Conservation (phyloP, 2,888 invertebrate species). For the Melolontha melolontha region DNA sequence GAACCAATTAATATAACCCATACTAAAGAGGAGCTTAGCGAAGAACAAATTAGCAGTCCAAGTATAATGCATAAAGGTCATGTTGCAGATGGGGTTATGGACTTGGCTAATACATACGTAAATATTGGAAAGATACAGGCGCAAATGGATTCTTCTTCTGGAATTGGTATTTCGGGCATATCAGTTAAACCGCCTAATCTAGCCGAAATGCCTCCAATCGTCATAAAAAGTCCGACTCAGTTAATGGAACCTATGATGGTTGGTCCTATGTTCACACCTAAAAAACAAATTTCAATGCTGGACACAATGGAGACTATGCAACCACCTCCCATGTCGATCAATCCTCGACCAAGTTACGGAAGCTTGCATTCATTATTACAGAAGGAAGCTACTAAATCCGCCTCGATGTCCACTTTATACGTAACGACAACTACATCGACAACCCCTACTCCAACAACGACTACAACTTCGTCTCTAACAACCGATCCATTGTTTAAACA, state of each 20-base stretch:
- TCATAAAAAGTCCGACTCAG: constrained; percentile 43
- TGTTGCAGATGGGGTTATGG: constrained; percentile 63
- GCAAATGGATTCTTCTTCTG: constrained; percentile 60
- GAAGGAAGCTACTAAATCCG: constrained; percentile 53
- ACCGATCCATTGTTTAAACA: constrained; percentile 74
- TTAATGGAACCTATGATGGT: constrained; percentile 43
- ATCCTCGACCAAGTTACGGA: constrained; percentile 45
- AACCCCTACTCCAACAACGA: constrained; percentile 66
- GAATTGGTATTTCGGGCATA: constrained; percentile 52
- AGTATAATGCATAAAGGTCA: constrained; percentile 62
- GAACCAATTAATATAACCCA: constrained; percentile 34
- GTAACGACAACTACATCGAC: constrained; percentile 51
- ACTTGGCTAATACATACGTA: constrained; percentile 63
- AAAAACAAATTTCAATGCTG: constrained; percentile 57
- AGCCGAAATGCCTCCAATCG: constrained; percentile 43
- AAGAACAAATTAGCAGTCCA: constrained; percentile 33
- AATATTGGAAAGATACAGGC: constrained; percentile 66
- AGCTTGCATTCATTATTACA: constrained; percentile 50
- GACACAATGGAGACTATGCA: constrained; percentile 74
- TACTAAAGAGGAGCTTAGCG: constrained; percentile 21
- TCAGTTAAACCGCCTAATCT: constrained; percentile 49
- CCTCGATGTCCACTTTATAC: constrained; percentile 45
- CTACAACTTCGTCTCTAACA: constrained; percentile 68
- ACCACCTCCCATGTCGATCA: constrained; percentile 66
- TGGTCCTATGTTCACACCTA: constrained; percentile 47